Base-by-base conservation (phyloP, 2,797 vertebrate species). In the Sebastes jordani region DNA sequence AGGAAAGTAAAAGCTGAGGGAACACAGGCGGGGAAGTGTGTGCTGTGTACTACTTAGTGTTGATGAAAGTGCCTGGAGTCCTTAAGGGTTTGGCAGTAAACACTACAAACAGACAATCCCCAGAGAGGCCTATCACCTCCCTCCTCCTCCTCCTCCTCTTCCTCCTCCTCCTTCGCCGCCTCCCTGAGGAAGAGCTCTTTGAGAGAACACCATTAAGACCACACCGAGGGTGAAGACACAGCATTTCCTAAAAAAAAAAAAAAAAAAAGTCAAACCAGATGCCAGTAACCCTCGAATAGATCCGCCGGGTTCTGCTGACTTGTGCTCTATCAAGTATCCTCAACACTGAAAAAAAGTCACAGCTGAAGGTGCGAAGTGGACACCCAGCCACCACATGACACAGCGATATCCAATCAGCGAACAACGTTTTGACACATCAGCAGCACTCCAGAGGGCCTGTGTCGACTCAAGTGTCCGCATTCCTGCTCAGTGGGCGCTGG, bases 91-190 rank as follows among this genome's bases (percentile, higher is more conserved):
- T 89, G 56, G 78, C 79, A 89, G 92, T 93, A 94, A 93, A 94
- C 91, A 93, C 89, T 87, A 91, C 89, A 94, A 93, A 93, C 91
- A 94, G 83, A 91, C 85, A 90, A 88, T 92, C 92, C 89, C 89
- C 72, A 76, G 91, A 89, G 89, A 88, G 55, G 34, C 59, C 74
- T 82, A 82, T 88, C 84, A 81, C 64, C 86, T 54, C 80, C 84
- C 71, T 56, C 74, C 49, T 63, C 62, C 72, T 56, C 49, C 66
- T 65, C 60, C 34, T 36, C 36, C 38, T 72, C n/a, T n/a, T n/a
- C 23, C 23, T 23, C 2, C 23, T 23, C 83, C 36, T 70, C 62
- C 74, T 56, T 34, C 63, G 58, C 66, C 38, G 66, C 83, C 36
- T 70, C 55, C 42, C 81, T 42, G 80, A 86, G 82, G 87, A 91